Evolutionary conservation across 2,797 vertebrate species (phyloP).

Genomic region (Pipistrellus kuhlii): DNA sequence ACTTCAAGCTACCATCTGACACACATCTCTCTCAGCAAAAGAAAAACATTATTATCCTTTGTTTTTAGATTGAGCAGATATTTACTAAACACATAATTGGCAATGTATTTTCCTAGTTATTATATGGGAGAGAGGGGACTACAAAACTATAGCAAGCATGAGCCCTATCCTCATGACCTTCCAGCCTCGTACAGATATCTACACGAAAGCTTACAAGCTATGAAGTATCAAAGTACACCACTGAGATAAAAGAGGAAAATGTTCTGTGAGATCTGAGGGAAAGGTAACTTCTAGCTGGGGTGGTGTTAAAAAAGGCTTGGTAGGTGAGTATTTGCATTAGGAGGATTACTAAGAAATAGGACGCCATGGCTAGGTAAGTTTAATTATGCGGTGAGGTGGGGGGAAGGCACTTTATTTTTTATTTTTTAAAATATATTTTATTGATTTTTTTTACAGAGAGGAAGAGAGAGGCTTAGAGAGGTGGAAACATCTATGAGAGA

Average conservation of each 20-base stretch:
- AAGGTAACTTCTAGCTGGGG: not conserved
- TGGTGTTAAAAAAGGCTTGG: not conserved
- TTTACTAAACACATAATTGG: not conserved
- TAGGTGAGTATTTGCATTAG: not conserved
- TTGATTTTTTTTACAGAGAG: too few species aligned
- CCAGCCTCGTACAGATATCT: not conserved
- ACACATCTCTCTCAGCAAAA: conserved; percentile 35
- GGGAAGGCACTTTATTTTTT: not conserved
- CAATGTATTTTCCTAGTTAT: conserved; percentile 1
- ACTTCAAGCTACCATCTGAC: conserved; percentile 32
- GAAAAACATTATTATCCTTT: conserved; percentile 10
- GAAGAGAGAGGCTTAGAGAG: too few species aligned
- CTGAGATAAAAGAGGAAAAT: not conserved
- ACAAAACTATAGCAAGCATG: conserved; percentile 40
- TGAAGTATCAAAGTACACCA: not conserved
- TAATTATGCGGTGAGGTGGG: not conserved
- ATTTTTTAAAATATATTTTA: too few species aligned
- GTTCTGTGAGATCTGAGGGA: not conserved
- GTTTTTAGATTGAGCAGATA: conserved; percentile 60
- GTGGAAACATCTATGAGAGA: too few species aligned
- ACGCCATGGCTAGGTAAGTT: not conserved
- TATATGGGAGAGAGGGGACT: not conserved
- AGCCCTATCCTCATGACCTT: not conserved
- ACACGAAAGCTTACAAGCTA: not conserved
- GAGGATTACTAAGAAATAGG: not conserved